Evolutionary conservation across 92 coral and sea anemone species (phyloP).

Genomic region (Paragorgia papillata): DNA sequence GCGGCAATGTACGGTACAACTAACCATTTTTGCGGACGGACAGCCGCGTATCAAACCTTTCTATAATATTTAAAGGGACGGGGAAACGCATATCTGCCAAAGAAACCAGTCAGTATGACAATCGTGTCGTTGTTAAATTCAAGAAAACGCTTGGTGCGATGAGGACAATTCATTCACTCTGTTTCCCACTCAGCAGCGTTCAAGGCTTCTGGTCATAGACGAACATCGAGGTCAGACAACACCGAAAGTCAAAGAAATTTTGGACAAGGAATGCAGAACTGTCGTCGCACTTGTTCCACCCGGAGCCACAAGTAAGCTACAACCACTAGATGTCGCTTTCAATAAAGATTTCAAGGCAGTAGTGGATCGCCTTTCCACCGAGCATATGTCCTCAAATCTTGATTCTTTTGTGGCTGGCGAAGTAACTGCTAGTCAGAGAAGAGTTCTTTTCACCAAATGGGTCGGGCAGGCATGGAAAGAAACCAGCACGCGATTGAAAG

Average conservation of each 20-base stretch:
- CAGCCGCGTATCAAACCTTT: constrained; percentile 39
- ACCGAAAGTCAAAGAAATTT: too few relatives aligned
- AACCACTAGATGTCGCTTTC: constrained; percentile 51
- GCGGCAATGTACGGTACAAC: constrained; percentile 47
- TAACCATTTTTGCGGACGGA: constrained; percentile 52
- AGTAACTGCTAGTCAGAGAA: constrained; percentile 47
- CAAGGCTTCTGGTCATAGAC: too few relatives aligned
- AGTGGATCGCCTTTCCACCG: constrained; percentile 51
- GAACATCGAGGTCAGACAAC: too few relatives aligned
- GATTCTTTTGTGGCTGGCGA: constrained; percentile 50
- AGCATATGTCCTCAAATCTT: constrained; percentile 40
- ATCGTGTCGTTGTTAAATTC: constrained; percentile 54
- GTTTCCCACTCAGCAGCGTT: not conserved
- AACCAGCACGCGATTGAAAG: constrained; percentile 32
- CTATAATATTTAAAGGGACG: constrained; percentile 51
- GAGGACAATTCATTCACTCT: constrained; percentile 41
- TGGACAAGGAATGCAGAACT: too few relatives aligned
- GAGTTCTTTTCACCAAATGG: constrained; percentile 47
- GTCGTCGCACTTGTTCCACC: not conserved
- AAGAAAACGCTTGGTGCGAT: constrained; percentile 59
- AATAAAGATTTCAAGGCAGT: constrained; percentile 50
- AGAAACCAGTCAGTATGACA: constrained; percentile 35
- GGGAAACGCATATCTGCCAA: constrained; percentile 50
- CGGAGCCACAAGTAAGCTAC: constrained; percentile 54
- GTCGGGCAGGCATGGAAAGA: constrained; percentile 56